phyloP scores from a whole-genome alignment of 2,797 vertebrate species.

The Poecile montanus region DNA sequence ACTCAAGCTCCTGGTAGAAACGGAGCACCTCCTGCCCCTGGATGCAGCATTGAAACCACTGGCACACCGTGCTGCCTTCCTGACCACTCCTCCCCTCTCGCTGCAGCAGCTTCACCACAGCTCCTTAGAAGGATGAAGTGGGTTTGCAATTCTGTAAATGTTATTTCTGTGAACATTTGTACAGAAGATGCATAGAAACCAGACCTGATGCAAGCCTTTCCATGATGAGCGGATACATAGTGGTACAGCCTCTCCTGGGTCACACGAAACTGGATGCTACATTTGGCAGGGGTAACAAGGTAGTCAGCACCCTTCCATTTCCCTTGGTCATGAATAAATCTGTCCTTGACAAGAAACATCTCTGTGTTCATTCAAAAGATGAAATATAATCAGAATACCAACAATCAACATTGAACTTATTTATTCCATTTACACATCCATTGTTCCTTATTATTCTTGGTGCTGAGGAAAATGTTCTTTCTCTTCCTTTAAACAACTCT shows the following conservation, averaged over 20 bases:
- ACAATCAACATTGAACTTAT: not conserved
- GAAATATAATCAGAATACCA: not conserved
- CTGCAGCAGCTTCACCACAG: not conserved
- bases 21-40: not conserved
- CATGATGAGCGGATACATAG: not conserved
- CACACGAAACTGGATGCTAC: not conserved
- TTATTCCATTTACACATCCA: not conserved
- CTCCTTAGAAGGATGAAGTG: not conserved
- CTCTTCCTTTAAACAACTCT: conserved; percentile 27
- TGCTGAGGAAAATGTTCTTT: conserved; percentile 3
- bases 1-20: not conserved
- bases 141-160: not conserved
- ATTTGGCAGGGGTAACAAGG: not conserved
- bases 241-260: not conserved
- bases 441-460: not conserved
- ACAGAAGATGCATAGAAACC: not conserved
- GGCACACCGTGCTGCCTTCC: fast-evolving
- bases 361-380: not conserved
- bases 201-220: not conserved
- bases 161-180: not conserved
- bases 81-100: not conserved
- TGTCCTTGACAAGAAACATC: not conserved
- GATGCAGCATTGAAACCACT: not conserved
- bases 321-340: not conserved
- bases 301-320: not conserved